These are phyloP conservation scores for Drosophila aff. DNA, from an alignment of 1,140 invertebrate genomes.

Conservation along the genomic window DNA sequence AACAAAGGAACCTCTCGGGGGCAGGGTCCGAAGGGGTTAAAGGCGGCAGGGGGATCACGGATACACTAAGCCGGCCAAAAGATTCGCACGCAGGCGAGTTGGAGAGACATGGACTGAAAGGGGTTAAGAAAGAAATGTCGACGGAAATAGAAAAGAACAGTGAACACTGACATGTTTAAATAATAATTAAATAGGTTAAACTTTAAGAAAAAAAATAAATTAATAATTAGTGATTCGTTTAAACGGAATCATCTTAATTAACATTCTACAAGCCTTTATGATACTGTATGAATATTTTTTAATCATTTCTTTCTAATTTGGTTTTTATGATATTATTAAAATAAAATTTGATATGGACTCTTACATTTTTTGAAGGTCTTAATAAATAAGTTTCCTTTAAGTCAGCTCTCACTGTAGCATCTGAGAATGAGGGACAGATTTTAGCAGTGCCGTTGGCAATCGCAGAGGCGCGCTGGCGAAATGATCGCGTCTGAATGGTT, in stretches of 20 bases:
- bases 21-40: constrained; percentile 6
- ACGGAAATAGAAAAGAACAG: constrained; percentile 32
- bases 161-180: not conserved
- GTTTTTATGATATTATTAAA: no score
- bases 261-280: not conserved
- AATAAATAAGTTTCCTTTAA: not conserved
- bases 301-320: not conserved
- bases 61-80: constrained; percentile 40
- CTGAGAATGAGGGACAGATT: constrained; percentile 29
- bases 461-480: constrained; percentile 41
- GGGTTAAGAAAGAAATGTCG: not conserved
- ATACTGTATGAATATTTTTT: no score
- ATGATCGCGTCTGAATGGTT: constrained; percentile 55
- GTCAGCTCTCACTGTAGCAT: not conserved
- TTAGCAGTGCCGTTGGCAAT: constrained; percentile 35
- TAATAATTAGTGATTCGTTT: not conserved
- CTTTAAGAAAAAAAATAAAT: not conserved
- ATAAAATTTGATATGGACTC: no score
- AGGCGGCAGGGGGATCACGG: constrained; percentile 1
- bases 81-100: constrained; percentile 67
- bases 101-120: not conserved
- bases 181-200: not conserved
- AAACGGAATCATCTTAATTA: not conserved
- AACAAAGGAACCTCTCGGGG: constrained; percentile 15
- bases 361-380: no score